Percentiles rank a stretch among this genome's conserved stretches.
phyloP scores from a whole-genome alignment of 1,140 invertebrate species.

The Drosophila pachea region DNA sequence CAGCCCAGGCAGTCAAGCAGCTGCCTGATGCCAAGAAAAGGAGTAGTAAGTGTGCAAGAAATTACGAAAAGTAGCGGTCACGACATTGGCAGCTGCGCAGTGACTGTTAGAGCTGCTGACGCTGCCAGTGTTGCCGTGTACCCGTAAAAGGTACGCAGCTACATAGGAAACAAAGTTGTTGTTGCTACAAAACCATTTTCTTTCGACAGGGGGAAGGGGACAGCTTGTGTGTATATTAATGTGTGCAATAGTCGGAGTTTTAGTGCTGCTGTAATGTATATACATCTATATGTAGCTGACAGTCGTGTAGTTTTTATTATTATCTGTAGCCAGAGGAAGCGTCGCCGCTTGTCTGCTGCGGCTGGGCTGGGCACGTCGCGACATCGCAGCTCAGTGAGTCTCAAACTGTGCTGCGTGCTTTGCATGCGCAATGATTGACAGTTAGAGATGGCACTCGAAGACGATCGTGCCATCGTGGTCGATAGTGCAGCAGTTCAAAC shows the following conservation, averaged over 20 bases:
- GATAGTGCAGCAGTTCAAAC: too few relatives aligned
- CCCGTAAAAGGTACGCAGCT: conserved; percentile 4
- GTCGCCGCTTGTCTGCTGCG: conserved; percentile 37
- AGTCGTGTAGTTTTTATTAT: conserved; percentile 38
- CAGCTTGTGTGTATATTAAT: neutral
- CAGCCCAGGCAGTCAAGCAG: neutral
- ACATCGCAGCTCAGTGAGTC: conserved; percentile 38
- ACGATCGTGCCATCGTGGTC: neutral
- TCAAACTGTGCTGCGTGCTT: conserved; percentile 56
- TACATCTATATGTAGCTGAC: conserved; percentile 31
- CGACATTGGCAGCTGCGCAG: conserved; percentile 26
- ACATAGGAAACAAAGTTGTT: conserved; percentile 18
- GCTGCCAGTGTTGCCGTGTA: conserved; percentile 32
- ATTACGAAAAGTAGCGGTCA: neutral
- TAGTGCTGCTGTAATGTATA: conserved; percentile 15
- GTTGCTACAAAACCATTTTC: conserved; percentile 38
- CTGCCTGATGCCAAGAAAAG: neutral
- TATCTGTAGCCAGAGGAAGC: conserved; percentile 38
- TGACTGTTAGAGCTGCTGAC: neutral
- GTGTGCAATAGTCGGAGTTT: conserved; percentile 8
- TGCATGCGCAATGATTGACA: conserved; percentile 47
- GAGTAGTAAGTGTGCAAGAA: neutral
- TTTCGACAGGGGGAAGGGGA: neutral
- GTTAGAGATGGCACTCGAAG: conserved; percentile 26
- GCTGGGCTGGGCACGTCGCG: conserved; percentile 36